Evolutionary conservation across 2,797 vertebrate species (phyloP), one percentile per base, ranked within the genome.

Genomic region (Trachurus trachurus): DNA sequence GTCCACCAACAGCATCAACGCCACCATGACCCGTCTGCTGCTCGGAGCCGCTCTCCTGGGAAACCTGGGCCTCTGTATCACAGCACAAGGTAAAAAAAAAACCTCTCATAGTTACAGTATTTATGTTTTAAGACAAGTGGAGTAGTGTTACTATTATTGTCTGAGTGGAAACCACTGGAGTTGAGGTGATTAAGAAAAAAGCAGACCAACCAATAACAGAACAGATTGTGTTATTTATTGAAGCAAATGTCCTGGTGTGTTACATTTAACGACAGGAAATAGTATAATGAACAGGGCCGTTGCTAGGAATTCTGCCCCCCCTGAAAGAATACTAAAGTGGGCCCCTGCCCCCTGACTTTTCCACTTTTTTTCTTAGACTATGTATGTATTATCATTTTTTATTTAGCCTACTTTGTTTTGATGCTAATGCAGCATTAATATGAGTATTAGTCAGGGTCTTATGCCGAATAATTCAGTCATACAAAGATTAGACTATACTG

Each of bases 21-120:
- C 26, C 68, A 11, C 56, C 60, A 93, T 91, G 91, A 74, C 42
- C 12, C 2, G 13, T 21, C 66, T 89, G 62, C 82, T 91, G 85
- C 77, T 88, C 0, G 45, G 70, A 39, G 77, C 71, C 22, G 12
- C 75, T 65, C 76, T 94, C 83, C 77, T 91, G 86, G 73, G 72
- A 19, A 78, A 44, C 47, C 66, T 91, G 78, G 31, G 42, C 0
- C 1, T 66, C 58, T 16, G 15, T 3, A 12, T 74, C 74, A 12
- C 77, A 9, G 57, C 54, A n/a, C 85, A 78, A 91, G 93, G 93
- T 94, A 26, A 26, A 1, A 34, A 34, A 26, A 26, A 1, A 34
- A 34, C 31, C n/a, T 15, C 4, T 31, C 1, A 22, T 21, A 6
- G 37, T 37, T 0, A n/a, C n/a, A n/a, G 2, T 52, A 6, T 47